These are phyloP conservation scores for Drosophila ezoana DNA, from an alignment of 2,888 invertebrate genomes.

Conservation along the genomic window DNA sequence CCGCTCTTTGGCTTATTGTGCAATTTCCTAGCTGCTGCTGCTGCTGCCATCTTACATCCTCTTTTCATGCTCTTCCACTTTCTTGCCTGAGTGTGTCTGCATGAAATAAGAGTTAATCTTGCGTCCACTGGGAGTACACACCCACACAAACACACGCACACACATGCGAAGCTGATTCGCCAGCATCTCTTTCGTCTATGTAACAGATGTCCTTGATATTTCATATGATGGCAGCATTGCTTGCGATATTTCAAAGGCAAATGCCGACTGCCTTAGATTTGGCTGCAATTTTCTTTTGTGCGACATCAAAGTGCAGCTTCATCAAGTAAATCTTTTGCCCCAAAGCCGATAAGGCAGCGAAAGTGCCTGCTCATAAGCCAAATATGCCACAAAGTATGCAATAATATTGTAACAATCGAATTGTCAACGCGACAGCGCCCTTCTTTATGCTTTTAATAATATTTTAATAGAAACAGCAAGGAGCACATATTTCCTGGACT, in stretches of 20 bases:
- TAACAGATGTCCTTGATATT: conserved; percentile 74
- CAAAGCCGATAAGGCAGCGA: conserved; percentile 58
- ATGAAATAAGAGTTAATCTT: conserved; percentile 73
- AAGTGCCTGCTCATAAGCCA: conserved; percentile 40
- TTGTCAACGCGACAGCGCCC: conserved; percentile 42
- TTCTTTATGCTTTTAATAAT: conserved; percentile 56
- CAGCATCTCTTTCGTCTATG: conserved; percentile 42
- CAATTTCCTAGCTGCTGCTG: conserved; percentile 55
- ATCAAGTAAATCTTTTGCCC: conserved; percentile 57
- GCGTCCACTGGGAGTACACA: conserved; percentile 66
- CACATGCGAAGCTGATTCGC: conserved; percentile 25
- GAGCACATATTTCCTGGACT: conserved; percentile 31
- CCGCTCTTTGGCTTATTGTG: conserved; percentile 68
- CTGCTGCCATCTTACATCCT: conserved; percentile 17
- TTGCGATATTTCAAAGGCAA: conserved; percentile 56
- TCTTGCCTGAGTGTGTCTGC: conserved; percentile 62
- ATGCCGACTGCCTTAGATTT: conserved; percentile 43
- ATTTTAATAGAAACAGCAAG: conserved; percentile 65
- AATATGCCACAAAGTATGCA: conserved; percentile 64
- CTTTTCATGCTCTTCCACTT: conserved; percentile 40
- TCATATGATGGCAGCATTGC: conserved; percentile 53
- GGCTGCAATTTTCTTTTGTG: conserved; percentile 60
- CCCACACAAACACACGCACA: conserved; percentile 18
- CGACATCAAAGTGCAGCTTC: conserved; percentile 72
- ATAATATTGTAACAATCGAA: conserved; percentile 66